Base-by-base conservation (phyloP, 64 coral and sea anemone species). In the Anthopleura sola region DNA sequence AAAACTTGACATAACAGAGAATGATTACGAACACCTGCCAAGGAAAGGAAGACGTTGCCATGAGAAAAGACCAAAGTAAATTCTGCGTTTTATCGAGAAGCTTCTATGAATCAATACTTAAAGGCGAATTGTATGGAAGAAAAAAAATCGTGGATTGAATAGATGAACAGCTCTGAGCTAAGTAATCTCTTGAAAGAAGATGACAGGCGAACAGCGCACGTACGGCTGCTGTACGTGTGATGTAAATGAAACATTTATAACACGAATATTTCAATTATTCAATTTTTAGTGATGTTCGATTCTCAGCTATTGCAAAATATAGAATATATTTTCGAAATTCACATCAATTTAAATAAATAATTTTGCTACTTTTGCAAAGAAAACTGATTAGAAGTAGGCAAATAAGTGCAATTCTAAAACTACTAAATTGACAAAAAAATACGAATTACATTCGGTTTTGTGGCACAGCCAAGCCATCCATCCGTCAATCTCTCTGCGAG, bases 341-440 rank as follows among this genome's bases (percentile, higher is more conserved):
- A 71, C n/a, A 71, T 34, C 66, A 17, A 71, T 33, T 71, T 14
- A 31, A 32, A 34, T 6, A 71, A 34, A 71, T 34, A 14, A 5
- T 71, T 71, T 71, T 34, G 66, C 66, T 71, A 71, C n/a, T 29
- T 71, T 71, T 32, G 66, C n/a, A 36, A 71, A 31, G 29, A 71
- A 71, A 71, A 69, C 9, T 44, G 34, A 14, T 17, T 71, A 34
- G 10, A 16, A 11, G n/a, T 32, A 9, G 13, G 0, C 34, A 31
- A 15, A 14, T 71, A n/a, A 66, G 60, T 66, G 26, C 40, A 23
- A 12, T 71, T 71, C 34, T 8, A 56, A 66, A 66, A 4, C n/a
- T n/a, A n/a, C n/a, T 66, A 23, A 66, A 66, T 66, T 23, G 24
- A 71, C n/a, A 1, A 34, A 34, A 71, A 71, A 13, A 71, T 32